Base-by-base conservation (phyloP, 2,113 vertebrate genomes). In the Kryptolebias marmoratus region DNA sequence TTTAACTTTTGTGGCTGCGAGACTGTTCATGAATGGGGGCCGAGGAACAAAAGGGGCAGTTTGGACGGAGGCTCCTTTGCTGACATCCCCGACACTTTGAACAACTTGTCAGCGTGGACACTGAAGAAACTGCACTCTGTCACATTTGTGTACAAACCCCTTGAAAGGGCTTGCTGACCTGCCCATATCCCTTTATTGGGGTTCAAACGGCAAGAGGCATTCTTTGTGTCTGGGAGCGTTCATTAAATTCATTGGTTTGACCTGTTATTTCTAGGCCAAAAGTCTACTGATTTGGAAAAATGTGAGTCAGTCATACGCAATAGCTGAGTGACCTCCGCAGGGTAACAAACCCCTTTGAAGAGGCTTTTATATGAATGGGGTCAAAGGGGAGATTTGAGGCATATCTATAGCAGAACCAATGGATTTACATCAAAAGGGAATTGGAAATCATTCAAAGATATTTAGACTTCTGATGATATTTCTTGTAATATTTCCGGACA, bases 211-310 rank as follows among this genome's bases (percentile, higher is more conserved):
- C 96, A 97, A 96, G 95, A 95, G 95, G 48, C 94, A 86, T 93
- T 92, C 93, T 95, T 99, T 99, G 97, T 99, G 95, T 93, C 91
- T 36, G 91, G 83, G 80, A 80, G 96, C 95, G 96, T 99, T 98
- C 96, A 98, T 98, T 99, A 99, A 98, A 99, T 99, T 99, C 97
- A 99, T 99, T 98, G 97, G 96, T 99, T 99, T 99, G 97, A 99
- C 97, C 97, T 96, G 95, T 95, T 93, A 95, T 97, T 97, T 97
- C 95, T 88, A 93, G 95, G 94, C 95, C 94, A 95, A 96, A 98
- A 98, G 97, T 97, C 96, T 95, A 95, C 95, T 95, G 96, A 96
- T 95, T 98, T 94, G 96, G 96, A 96, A 96, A 95, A 96, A 92
- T 94, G 91, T 95, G 94, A 92, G 94, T 95, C 95, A 81, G 94